phyloP scores from a whole-genome alignment of 2,888 invertebrate genomes.

The Sesamia inferens region DNA sequence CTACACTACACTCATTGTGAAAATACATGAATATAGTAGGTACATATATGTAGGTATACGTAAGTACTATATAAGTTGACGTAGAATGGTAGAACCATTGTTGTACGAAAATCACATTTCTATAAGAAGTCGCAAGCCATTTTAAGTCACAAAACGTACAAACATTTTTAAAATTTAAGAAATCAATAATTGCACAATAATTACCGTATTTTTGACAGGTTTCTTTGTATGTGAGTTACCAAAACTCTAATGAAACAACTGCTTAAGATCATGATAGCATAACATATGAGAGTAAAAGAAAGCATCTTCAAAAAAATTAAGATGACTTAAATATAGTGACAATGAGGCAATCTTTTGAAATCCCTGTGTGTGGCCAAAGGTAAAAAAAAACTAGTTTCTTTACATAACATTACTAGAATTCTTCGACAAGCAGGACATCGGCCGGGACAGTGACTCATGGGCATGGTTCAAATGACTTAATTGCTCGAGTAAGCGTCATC shows the following conservation, averaged over 20 bases:
- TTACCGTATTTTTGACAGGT: not conserved
- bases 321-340: not conserved
- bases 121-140: constrained; percentile 14
- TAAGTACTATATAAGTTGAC: constrained; percentile 3
- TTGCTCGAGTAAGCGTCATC: constrained; percentile 27
- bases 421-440: constrained; percentile 11
- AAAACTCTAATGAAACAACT: constrained; percentile 7
- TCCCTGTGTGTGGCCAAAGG: not conserved
- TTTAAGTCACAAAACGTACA: constrained; percentile 23
- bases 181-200: constrained; percentile 23
- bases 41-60: not conserved
- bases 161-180: constrained; percentile 13
- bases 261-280: not conserved
- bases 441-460: constrained; percentile 26
- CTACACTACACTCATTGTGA: constrained; percentile 61
- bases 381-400: constrained; percentile 9
- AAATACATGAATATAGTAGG: constrained; percentile 38
- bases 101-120: constrained; percentile 35
- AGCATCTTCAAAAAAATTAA: no score
- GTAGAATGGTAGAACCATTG: constrained; percentile 26
- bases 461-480: constrained; percentile 31
- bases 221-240: not conserved
- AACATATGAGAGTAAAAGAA: not conserved
- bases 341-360: constrained; percentile 3
- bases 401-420: constrained; percentile 17